Base-by-base conservation (phyloP, 2,113 vertebrate genomes). In the Mesitornis unicolor region DNA sequence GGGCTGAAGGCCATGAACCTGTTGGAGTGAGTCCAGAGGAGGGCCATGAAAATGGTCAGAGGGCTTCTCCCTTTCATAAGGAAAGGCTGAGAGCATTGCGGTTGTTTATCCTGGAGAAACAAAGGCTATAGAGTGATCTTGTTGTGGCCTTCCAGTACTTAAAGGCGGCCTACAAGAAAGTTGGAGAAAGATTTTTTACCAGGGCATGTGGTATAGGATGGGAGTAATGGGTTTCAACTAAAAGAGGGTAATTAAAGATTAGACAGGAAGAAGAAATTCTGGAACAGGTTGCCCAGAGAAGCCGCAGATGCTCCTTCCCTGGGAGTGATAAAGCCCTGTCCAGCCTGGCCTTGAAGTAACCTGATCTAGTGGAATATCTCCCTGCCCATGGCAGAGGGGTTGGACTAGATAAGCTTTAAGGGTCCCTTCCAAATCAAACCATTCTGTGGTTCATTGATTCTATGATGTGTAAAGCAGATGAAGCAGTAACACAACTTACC, bases 141-240 rank as follows among this genome's bases (percentile, higher is more conserved):
- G 51, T 6, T 51, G 22, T 0, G 1, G 24, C 4, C 29, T 61
- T 75, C 54, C 29, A 24, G 14, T 54, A 61, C 7, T 26, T 50
- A 36, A 31, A 63, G 18, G 31, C 16, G 6, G 13, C 35, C 48
- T 57, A 50, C 26, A 64, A 57, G 57, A 64, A 56, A 84, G 42
- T 19, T 10, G 12, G 15, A 50, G 47, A 26, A 35, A 48, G 15
- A 43, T 21, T 47, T 48, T 68, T 61, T 68, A 24, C 10, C 6
- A 35, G 19, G 16, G 9, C 2, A 1, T 36, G 14, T 35, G 19
- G 21, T 16, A n/a, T 36, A 71, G 11, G 14, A 47, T 1, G 1
- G 7, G 35, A 2, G 4, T 48, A 70, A 42, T 2, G 3, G 8
- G 38, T 65, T 84, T 31, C 71, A 91, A 59, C 33, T n/a, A 36